phyloP scores from a whole-genome alignment of 1,140 invertebrate species.

The Andrena cerasifolii region DNA sequence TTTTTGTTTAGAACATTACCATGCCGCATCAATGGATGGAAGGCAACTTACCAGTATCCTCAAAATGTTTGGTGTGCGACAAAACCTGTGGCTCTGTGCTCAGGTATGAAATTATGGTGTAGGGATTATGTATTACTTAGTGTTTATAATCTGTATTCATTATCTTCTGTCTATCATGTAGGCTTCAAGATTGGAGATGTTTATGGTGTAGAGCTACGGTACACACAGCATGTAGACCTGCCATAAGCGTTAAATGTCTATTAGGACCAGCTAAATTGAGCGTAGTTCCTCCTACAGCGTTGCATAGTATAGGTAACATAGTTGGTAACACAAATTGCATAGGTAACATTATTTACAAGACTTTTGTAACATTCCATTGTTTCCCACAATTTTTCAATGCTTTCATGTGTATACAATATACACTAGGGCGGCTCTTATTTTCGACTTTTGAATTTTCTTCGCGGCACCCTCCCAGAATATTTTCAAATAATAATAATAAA shows the following conservation, averaged over 20 bases:
- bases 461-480: no score
- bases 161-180: constrained; percentile 70
- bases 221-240: constrained; percentile 93
- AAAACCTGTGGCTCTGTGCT: constrained; percentile 98
- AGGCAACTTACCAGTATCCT: constrained; percentile 96
- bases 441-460: no score
- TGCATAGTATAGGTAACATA: constrained; percentile 92
- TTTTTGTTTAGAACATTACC: constrained; percentile 88
- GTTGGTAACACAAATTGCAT: neutral
- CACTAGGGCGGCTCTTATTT: no score
- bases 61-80: constrained; percentile 96
- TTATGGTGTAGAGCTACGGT: constrained; percentile 97
- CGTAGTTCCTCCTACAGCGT: constrained; percentile 95
- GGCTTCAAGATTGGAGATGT: constrained; percentile 97
- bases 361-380: no score
- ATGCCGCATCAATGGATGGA: constrained; percentile 99
- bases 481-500: no score
- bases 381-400: no score
- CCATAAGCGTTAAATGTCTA: constrained; percentile 88
- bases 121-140: constrained; percentile 8
- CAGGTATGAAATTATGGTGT: constrained; percentile 82
- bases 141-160: constrained; percentile 14
- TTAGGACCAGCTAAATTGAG: constrained; percentile 94
- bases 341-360: no score
- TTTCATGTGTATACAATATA: no score